Base-by-base conservation (phyloP, 1,140 invertebrate genomes). In the Drosophila novamexicana region DNA sequence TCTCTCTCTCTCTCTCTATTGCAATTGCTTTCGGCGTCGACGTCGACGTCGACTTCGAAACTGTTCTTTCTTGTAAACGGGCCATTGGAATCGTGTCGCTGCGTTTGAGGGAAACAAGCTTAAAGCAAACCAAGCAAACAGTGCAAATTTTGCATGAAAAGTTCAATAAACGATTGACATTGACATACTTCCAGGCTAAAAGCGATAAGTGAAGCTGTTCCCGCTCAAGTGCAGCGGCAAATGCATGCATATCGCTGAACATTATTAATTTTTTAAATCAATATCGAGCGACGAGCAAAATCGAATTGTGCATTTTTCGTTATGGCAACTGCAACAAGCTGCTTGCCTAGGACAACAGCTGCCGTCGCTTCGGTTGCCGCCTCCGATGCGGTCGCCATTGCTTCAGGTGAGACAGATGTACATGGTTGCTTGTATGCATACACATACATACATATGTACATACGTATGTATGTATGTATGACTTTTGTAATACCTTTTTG, bases 91-190 rank as follows among this genome's bases (percentile, higher is more conserved):
- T 64, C 7, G 40, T 44, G 59, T 52, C 54, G 29, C 16, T n/a
- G 29, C 52, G 44, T 59, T 45, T 64, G 44, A 12, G 45, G 56
- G 62, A 58, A 16, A 32, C 57, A 16, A 29, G 29, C 32, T 12
- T 14, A 67, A 37, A 29, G 34, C 16, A 54, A 58, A 59, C 53
- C 22, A 5, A 14, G 36, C 37, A 14, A 59, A 59, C 10, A 52
- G 29, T 18, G 40, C 3, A 34, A 18, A 52, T 68, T 68, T 62
- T 62, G 53, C 44, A 65, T 56, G 56, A 42, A 50, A 66, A 76
- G 82, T 88, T 77, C 66, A 88, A 77, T 77, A 77, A 74, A 71
- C 71, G 42, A 14, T 61, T 79, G 73, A 54, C 82, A 86, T 88
- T 88, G 83, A 88, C 83, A 74, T 62, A 83, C 68, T 79, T 88